phyloP scores from a whole-genome alignment of 2,888 invertebrate species.

The Meloe dianella region DNA sequence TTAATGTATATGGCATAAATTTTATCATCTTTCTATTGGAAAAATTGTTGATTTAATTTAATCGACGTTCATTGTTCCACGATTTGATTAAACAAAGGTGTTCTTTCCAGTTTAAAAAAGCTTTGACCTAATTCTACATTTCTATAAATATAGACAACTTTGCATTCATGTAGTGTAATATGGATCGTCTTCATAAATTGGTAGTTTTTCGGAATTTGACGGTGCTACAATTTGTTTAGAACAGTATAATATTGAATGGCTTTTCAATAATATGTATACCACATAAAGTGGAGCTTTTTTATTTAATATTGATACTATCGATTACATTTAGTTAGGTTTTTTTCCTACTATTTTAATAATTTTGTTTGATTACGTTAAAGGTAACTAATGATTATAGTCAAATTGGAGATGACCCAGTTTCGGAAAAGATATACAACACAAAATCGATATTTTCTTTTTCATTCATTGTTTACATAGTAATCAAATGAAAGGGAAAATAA shows the following conservation, averaged over 20 bases:
- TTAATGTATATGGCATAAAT: background rate
- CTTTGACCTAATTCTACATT: background rate
- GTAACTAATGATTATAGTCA: background rate
- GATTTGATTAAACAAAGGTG: constrained; percentile 1
- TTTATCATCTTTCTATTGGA: background rate
- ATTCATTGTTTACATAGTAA: no score
- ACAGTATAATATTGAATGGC: no score
- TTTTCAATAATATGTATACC: no score
- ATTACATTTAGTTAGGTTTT: no score
- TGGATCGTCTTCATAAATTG: no score
- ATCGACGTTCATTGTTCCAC: constrained; percentile 4
- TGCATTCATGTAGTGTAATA: no score
- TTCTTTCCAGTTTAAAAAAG: background rate
- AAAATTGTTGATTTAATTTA: background rate
- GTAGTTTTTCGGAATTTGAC: no score
- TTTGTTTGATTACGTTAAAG: background rate
- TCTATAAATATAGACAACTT: background rate
- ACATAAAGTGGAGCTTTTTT: no score
- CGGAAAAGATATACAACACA: background rate
- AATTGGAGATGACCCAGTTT: background rate
- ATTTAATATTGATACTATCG: no score
- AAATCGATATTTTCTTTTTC: background rate
- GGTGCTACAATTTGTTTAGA: no score
- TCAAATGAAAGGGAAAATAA: no score
- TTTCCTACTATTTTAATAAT: background rate